Conservation (phyloP, 2,888 invertebrate species). For the Augiades crinisus region DNA sequence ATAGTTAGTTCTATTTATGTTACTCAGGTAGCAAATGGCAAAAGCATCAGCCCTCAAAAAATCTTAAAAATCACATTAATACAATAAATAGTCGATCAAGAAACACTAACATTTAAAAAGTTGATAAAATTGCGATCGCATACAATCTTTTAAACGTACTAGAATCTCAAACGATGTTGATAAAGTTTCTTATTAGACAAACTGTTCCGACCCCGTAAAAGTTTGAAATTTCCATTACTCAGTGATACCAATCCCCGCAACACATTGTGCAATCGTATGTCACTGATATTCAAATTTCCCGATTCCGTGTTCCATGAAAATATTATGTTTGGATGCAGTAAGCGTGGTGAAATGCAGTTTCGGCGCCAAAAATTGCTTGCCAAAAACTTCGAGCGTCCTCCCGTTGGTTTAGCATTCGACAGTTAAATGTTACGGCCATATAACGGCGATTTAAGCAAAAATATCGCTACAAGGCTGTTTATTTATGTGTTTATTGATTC, state of each 20-base stretch:
- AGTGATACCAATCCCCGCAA: slow-evolving; percentile 31
- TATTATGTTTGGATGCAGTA: slow-evolving; percentile 19
- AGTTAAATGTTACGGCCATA: slow-evolving; percentile 12
- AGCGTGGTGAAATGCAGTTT: slow-evolving; percentile 37
- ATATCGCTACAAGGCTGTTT: slow-evolving; percentile 13
- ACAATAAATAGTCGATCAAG: no score
- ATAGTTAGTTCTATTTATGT: no score
- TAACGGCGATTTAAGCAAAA: slow-evolving; percentile 4
- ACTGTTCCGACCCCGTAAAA: no score
- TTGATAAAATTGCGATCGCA: no score
- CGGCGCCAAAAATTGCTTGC: slow-evolving; percentile 39
- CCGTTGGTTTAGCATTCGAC: slow-evolving; percentile 12
- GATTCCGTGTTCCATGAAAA: slow-evolving; percentile 29
- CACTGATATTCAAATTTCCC: slow-evolving; percentile 38
- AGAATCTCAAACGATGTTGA: no score
- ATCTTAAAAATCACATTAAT: no score
- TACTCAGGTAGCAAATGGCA: no score
- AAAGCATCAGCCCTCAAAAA: no score
- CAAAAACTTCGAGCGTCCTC: slow-evolving; percentile 29
- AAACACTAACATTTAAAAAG: no score
- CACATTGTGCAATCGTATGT: slow-evolving; percentile 40
- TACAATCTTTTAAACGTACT: no score
- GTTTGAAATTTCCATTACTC: no score
- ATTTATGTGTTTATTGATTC: slow-evolving; percentile 25
- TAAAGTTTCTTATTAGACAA: no score